Percentiles rank a stretch among this genome's conserved stretches.
phyloP scores from a whole-genome alignment of 2,888 invertebrate species.

The Agapostemon virescens region DNA sequence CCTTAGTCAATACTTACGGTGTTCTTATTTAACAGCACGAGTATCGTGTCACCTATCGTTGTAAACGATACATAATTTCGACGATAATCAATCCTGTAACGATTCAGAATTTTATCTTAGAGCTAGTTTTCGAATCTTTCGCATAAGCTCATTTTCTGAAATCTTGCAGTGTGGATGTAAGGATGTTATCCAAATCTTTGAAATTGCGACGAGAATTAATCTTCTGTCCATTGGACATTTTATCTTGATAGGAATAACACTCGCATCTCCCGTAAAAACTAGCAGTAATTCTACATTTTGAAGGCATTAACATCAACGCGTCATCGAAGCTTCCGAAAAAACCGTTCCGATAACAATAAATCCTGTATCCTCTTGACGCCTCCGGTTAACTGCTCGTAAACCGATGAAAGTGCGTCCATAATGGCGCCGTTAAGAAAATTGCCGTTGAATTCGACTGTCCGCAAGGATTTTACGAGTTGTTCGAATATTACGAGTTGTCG shows the following conservation, averaged over 20 bases:
- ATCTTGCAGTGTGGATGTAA: too few relatives aligned
- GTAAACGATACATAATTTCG: too few relatives aligned
- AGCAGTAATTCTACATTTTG: not conserved
- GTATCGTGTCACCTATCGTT: too few relatives aligned
- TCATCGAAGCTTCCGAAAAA: constrained; percentile 11
- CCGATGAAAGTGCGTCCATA: constrained; percentile 51
- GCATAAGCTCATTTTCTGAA: not conserved
- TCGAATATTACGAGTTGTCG: constrained; percentile 63
- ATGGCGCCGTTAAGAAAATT: constrained; percentile 65
- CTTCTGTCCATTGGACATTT: not conserved
- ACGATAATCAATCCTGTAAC: too few relatives aligned
- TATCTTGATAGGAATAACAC: not conserved
- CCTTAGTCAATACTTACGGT: too few relatives aligned
- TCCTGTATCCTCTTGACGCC: constrained; percentile 50
- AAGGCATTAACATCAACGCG: not conserved
- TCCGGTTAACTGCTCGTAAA: constrained; percentile 60
- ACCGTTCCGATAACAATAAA: constrained; percentile 53
- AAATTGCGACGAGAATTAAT: not conserved
- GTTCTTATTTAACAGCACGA: too few relatives aligned
- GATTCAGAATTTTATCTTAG: too few relatives aligned
- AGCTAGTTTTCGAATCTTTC: not conserved
- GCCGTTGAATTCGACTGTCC: constrained; percentile 56
- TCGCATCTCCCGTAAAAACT: not conserved
- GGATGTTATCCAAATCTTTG: too few relatives aligned
- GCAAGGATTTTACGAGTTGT: constrained; percentile 60